phyloP scores from a whole-genome alignment of 2,797 vertebrate genomes.

The Pogonophryne albipinna region DNA sequence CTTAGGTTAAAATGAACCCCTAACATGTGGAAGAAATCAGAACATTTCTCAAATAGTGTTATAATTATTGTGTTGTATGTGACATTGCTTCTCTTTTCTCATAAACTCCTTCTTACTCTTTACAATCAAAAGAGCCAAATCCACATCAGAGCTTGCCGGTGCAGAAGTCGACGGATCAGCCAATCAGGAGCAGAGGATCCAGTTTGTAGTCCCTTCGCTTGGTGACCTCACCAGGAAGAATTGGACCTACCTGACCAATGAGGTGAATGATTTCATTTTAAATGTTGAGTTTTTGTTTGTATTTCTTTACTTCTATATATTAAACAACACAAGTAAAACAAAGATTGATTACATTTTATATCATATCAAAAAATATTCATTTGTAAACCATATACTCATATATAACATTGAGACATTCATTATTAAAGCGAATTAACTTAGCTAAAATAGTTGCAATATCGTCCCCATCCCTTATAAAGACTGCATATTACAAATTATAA shows the following conservation, averaged over 20 bases:
- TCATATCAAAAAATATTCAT: not conserved
- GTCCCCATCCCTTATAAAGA: not conserved
- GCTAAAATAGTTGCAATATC: too few species aligned
- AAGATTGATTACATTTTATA: not conserved
- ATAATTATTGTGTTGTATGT: not conserved
- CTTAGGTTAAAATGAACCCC: not conserved
- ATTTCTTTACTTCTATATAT: not conserved
- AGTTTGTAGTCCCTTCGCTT: conserved; percentile 72
- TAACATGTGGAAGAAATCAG: not conserved
- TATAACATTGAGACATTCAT: conserved; percentile 2
- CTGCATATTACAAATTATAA: not conserved
- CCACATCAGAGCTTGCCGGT: conserved; percentile 89
- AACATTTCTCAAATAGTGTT: not conserved
- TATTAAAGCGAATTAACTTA: too few species aligned
- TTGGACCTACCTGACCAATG: conserved; percentile 89
- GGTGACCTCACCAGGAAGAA: conserved; percentile 85
- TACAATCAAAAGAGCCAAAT: conserved; percentile 79
- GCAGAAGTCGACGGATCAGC: conserved; percentile 73
- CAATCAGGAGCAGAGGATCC: conserved; percentile 74
- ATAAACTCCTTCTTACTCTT: not conserved
- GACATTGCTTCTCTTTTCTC: conserved; percentile 10
- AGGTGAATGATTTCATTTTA: conserved; percentile 74
- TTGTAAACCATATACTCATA: not conserved
- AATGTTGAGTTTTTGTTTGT: not conserved
- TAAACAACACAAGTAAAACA: not conserved